Evolutionary conservation across 2,888 invertebrate genomes (phyloP).

Genomic region (Cephus sareptanus): DNA sequence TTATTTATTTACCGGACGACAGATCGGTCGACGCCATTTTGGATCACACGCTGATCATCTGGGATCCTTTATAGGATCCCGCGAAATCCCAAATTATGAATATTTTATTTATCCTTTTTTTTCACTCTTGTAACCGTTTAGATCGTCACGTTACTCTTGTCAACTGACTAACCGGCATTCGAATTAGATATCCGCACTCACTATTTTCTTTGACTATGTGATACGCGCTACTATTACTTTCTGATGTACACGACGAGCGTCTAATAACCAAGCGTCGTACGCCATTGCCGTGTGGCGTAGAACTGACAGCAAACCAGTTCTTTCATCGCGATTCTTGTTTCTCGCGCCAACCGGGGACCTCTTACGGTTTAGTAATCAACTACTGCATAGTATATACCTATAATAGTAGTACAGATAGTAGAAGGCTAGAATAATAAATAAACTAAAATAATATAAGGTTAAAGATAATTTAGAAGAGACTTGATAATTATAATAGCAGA

Average conservation of each 20-base stretch:
- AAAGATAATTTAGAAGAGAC: too few relatives aligned
- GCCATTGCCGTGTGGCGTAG: constrained; percentile 51
- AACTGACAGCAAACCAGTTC: constrained; percentile 35
- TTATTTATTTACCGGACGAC: constrained; percentile 62
- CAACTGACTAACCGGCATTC: too few relatives aligned
- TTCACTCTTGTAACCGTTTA: too few relatives aligned
- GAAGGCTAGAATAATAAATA: neutral
- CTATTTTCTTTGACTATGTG: too few relatives aligned
- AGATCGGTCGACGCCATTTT: constrained; percentile 66
- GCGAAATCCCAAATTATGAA: neutral
- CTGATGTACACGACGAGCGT: constrained; percentile 7
- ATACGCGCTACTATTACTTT: too few relatives aligned
- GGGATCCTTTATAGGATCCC: constrained; percentile 32
- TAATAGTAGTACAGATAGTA: neutral
- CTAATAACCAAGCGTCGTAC: constrained; percentile 28
- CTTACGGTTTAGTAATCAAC: neutral
- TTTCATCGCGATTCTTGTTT: constrained; percentile 28
- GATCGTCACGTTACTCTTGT: too few relatives aligned
- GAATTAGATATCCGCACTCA: too few relatives aligned
- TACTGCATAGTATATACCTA: neutral
- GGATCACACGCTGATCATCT: constrained; percentile 59
- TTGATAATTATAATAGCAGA: neutral
- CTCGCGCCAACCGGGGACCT: constrained; percentile 36
- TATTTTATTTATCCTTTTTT: too few relatives aligned
- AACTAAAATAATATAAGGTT: neutral